Evolutionary conservation across 2,113 vertebrate species (phyloP), one percentile per base, ranked within the genome.

Genomic region (Oxygymnocypris stewartii): DNA sequence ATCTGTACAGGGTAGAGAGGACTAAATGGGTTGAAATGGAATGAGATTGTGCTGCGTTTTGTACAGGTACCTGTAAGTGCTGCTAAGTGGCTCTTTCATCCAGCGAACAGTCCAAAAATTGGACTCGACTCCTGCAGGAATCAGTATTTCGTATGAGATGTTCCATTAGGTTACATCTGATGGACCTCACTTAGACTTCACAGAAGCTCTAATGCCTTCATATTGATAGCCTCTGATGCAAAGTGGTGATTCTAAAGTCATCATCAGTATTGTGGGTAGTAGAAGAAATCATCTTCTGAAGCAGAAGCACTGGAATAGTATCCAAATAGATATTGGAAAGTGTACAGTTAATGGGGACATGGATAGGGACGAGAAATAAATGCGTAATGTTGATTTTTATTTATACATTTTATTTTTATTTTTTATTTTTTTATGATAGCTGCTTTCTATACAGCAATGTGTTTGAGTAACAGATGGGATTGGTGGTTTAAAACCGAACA

Each of bases 31-130:
- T 67, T 85, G 42, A 76, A 57, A 77, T 61, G 20, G 57, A 85
- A 78, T 85, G 44, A 18, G 59, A 78, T 47, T 78, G 37, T 85
- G 69, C 59, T 76, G 67, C 31, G 78, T 35, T 73, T 81, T n/a
- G 23, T 54, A 69, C 25, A 54, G 25, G 51, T 25, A 51, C 65
- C 59, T 85, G 78, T 82, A 83, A 85, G 79, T 78, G 84, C 79
- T 37, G 12, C 71, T 82, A 85, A 88, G 37, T 83, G 49, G n/a
- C 79, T 82, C 25, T 71, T 51, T 82, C 54, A 85, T 79, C 37
- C 61, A 54, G 74, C 25, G 57, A 49, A 59, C 67, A 28, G 77
- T 25, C 49, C 28, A 54, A 82, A 86, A 82, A 47, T 82, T 67
- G 40, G 37, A 40, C 42, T n/a, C n/a, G 37, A 40, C 42, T 47